Evolutionary conservation across 2,888 invertebrate genomes (phyloP), one percentile per base, ranked within the genome.

Genomic region (Lithophane ornitopus): DNA sequence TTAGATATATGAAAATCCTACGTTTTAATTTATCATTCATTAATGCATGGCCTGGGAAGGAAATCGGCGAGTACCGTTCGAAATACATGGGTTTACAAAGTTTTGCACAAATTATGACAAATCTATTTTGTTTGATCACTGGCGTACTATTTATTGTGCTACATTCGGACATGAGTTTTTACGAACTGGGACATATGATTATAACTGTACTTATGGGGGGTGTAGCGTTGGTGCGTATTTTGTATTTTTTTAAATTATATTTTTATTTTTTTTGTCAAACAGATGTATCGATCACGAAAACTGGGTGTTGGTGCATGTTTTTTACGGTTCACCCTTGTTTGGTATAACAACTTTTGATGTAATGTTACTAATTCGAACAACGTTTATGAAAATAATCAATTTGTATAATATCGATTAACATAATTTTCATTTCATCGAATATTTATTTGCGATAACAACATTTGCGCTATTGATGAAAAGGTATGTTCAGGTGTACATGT

Each of bases 31-130:
- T 82, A 26, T 0, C 2, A 3, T 0, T 2, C 3, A 0, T 76
- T 19, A 80, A 80, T 41, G 54, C 0, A 1, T 85, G 85, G 82
- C 85, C 85, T 0, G 54, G 34, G 0, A 28, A 77, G 11, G 75
- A 85, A 28, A 19, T 81, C 0, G 76, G 78, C 0, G 75, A 82
- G n/a, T 41, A 26, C 0, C 4, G 12, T 12, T 56, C 70, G 0
- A 72, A 74, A 41, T 70, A 56, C 28, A 28, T 12, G 14, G 1
- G 0, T 22, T 14, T 84, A 16, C 2, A 2, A 16, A 19, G 22
- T 16, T 0, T 28, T 58, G 1, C 0, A 8, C 69, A 26, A 19
- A 6, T 76, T n/a, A 2, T 4, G 1, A 0, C 12, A n/a, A 12
- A 3, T 16, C 0, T 22, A 41, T 26, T 56, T 34, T 62, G 28